Evolutionary conservation across 2,797 vertebrate species (phyloP), one percentile per base, ranked within the genome.

Genomic region (Enteromius mattozi): DNA sequence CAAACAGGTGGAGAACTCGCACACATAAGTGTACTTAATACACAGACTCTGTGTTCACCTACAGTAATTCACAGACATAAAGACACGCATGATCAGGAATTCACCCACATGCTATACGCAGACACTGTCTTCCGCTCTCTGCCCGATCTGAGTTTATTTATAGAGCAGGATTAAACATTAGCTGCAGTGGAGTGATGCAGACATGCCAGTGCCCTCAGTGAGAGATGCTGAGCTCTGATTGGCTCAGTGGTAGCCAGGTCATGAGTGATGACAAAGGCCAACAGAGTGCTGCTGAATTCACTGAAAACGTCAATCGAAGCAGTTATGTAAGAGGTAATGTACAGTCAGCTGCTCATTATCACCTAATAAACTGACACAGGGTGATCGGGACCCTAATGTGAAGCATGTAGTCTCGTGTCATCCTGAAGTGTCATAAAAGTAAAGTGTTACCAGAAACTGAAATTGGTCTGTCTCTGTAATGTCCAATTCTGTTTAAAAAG

Each of bases 111-210:
- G 69, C 78, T 33, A 51, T 49, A 72, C 4, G 17, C 42, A 78
- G 21, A 33, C 47, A 30, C n/a, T 40, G 63, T 72, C 75, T 80
- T 70, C 17, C 51, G 7, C 30, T 75, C 16, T 47, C 47, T 79
- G 81, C 81, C 42, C 79, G 84, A 51, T 84, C 78, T 37, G 72
- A 69, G 78, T 80, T 84, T 84, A 87, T 89, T 86, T 86, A 82
- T 86, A 87, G 84, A 56, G 27, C 42, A 40, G 81, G 74, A 84
- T 87, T 87, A 86, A 86, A 79, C 63, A 37, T 65, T 37, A 40
- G 51, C 78, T 86, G 84, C 80, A 70, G 74, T 21, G 45, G 83
- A 85, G 63, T 74, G 81, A 84, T 86, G 81, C 65, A 77, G 70
- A 79, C 74, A 70, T 78, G 49, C 47, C 78, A n/a, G 8, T 47